Conservation (phyloP, 92 coral and sea anemone genomes). For the Bergia sp. region DNA sequence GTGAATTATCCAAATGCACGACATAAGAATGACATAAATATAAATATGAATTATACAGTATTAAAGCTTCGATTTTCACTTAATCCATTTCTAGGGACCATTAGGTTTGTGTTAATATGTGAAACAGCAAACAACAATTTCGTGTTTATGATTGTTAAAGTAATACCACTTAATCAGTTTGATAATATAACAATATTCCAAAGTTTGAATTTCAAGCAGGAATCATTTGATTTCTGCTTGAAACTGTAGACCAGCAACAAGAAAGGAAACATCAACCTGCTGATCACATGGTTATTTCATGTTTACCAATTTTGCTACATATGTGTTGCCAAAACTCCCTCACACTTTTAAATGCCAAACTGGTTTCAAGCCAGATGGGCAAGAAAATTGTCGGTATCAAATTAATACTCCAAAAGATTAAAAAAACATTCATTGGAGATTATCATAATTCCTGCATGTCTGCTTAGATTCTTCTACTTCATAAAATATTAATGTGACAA, state of each 20-base stretch:
- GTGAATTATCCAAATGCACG: background rate
- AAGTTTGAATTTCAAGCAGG: background rate
- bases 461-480: constrained; percentile 15
- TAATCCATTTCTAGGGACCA: too few relatives aligned
- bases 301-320: constrained; percentile 2
- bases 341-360: constrained; percentile 3
- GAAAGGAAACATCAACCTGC: background rate
- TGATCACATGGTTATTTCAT: background rate
- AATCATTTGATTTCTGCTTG: background rate
- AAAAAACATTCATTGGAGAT: background rate
- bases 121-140: too few relatives aligned
- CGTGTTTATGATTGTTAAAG: background rate
- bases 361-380: constrained; percentile 14
- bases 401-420: constrained; percentile 6
- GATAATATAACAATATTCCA: constrained; percentile 1
- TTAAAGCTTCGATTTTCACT: too few relatives aligned
- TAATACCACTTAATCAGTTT: background rate
- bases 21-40: background rate
- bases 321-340: constrained; percentile 5
- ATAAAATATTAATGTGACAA: constrained; percentile 6
- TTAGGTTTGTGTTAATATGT: too few relatives aligned
- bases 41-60: background rate
- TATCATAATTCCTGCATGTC: constrained; percentile 12
- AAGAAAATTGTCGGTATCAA: constrained; percentile 1
- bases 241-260: constrained; percentile 1